A percentile compares a stretch with the other conserved stretches of the same genome.
Conservation (phyloP, 2,113 vertebrate species). For the Dipodomys spectabilis region DNA sequence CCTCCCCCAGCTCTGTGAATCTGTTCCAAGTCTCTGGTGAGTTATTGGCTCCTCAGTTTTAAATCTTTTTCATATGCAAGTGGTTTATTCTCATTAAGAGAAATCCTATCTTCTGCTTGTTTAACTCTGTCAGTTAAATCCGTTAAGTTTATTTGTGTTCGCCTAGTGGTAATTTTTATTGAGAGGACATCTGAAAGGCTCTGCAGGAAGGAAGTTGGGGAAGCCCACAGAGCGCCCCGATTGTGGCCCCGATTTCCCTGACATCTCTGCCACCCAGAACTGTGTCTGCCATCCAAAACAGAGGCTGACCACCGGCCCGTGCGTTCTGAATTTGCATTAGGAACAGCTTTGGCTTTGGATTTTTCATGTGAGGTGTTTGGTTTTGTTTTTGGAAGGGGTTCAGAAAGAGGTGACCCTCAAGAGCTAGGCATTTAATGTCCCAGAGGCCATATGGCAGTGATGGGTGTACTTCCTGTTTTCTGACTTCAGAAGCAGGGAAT, state of each 20-base stretch:
- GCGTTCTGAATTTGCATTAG: background rate
- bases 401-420: background rate
- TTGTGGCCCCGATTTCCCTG: background rate
- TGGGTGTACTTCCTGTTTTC: background rate
- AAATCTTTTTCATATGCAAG: slow-evolving; percentile 84
- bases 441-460: background rate
- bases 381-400: background rate
- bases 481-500: background rate
- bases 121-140: slow-evolving; percentile 82
- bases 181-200: slow-evolving; percentile 75
- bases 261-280: slow-evolving; percentile 16
- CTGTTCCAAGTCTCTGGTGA: slow-evolving; percentile 76
- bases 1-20: slow-evolving; percentile 49
- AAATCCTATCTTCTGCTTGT: slow-evolving; percentile 83
- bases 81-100: slow-evolving; percentile 81
- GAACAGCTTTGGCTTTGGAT: background rate
- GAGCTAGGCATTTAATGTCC: background rate
- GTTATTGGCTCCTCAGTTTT: slow-evolving; percentile 75
- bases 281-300: background rate
- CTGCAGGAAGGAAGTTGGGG: slow-evolving; percentile 60
- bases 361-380: background rate
- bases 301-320: background rate
- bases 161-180: slow-evolving; percentile 79
- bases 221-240: background rate
- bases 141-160: slow-evolving; percentile 82